These are phyloP conservation scores for Hyperoplus lanceolatus DNA, from an alignment of 2,797 vertebrate genomes.

Conservation along the genomic window DNA sequence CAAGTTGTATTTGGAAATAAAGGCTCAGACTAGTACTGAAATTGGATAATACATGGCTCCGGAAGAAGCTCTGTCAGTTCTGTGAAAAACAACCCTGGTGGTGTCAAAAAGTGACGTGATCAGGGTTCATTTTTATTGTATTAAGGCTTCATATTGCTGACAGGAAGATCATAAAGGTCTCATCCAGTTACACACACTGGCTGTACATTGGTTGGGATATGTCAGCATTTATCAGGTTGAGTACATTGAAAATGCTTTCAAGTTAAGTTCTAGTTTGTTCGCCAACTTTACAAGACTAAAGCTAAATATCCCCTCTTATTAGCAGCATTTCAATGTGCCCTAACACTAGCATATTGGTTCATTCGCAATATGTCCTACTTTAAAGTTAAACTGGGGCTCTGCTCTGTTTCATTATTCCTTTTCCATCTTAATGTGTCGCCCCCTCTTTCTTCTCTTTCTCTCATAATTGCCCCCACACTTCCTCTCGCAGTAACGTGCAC, in stretches of 20 bases:
- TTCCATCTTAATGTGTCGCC: too few relatives aligned
- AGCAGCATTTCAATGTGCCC: not conserved
- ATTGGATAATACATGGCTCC: not conserved
- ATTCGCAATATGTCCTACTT: not conserved
- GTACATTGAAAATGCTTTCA: not conserved
- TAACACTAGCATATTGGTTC: not conserved
- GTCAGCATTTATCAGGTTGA: not conserved
- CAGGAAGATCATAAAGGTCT: not conserved
- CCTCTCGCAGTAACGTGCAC: not conserved
- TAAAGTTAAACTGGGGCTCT: not conserved
- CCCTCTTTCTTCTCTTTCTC: not conserved
- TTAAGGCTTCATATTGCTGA: not conserved
- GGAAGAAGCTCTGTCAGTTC: not conserved
- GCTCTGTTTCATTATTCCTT: not conserved
- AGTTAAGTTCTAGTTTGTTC: not conserved
- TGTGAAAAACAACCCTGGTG: not conserved
- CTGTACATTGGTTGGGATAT: not conserved
- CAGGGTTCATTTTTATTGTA: not conserved
- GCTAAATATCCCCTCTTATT: not conserved
- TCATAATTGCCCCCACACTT: conserved; percentile 6
- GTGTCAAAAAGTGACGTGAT: not conserved
- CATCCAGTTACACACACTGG: not conserved
- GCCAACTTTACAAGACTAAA: too few relatives aligned
- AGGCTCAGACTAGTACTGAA: not conserved
- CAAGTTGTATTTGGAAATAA: not conserved